Evolutionary conservation across 53 echinoderm and acorn worm species (phyloP).

Genomic region (Antedon mediterranea): DNA sequence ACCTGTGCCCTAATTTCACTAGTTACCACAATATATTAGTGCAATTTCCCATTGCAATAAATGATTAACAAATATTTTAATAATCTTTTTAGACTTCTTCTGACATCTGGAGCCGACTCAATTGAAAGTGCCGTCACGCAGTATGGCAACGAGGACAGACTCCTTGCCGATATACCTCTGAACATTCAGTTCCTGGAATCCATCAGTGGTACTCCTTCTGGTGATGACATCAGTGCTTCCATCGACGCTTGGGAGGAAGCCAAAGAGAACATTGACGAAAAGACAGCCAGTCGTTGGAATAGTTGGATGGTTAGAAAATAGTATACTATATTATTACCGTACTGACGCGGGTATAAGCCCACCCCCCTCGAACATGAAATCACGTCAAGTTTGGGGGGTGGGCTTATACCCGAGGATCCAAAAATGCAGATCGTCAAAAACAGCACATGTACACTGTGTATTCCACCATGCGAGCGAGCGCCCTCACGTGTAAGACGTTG

Average conservation of each 20-base stretch:
- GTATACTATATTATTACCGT: not conserved
- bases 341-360: no score
- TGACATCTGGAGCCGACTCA: slow-evolving; percentile 29
- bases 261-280: slow-evolving; percentile 13
- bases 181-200: slow-evolving; percentile 38
- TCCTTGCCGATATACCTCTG: slow-evolving; percentile 42
- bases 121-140: slow-evolving; percentile 20
- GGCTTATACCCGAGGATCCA: no score
- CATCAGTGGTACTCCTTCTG: slow-evolving; percentile 18
- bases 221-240: slow-evolving; percentile 11
- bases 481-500: no score
- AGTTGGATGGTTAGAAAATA: slow-evolving; percentile 55
- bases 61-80: no score
- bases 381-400: no score
- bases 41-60: no score
- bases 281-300: slow-evolving; percentile 27
- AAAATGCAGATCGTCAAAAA: no score
- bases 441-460: no score
- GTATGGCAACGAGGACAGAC: slow-evolving; percentile 20
- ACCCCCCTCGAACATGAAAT: no score
- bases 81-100: slow-evolving; percentile 27
- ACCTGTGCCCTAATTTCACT: no score
- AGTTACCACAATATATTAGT: no score
- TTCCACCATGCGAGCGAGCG: no score
- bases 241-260: slow-evolving; percentile 28